Evolutionary conservation across 1,140 invertebrate species (phyloP), one percentile per base, ranked within the genome.

Genomic region (Drosophila chauvacae): DNA sequence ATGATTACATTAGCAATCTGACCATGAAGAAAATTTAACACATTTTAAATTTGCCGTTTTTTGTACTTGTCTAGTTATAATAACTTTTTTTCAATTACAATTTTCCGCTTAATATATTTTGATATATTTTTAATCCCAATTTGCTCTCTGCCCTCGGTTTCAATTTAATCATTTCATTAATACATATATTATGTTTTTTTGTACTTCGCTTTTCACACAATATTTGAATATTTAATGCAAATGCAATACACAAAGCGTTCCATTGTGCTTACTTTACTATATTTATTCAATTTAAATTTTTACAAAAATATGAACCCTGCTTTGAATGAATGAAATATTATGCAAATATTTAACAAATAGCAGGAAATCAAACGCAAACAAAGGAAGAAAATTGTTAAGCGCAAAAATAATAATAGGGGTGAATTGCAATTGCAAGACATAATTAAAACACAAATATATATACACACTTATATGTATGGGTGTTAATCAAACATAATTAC

Each of bases 401-500:
- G 41, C 45, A 35, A 70, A 61, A 55, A 51, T 35, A 35, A 69
- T 35, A 76, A 59, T 64, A 59, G 65, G 60, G 33, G 59, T 20
- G 62, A n/a, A 37, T n/a, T 14, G 45, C 28, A 51, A 39, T 55
- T 30, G 57, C 44, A 44, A 64, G 45, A 77, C 76, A 88, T 88
- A 87, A 88, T 88, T 88, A 88, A 87, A 61, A 69, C 59, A 70
- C 35, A 59, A 74, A 77, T 77, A 71, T 53, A 82, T 76, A 63
- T 76, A 72, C 42, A 4, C 70, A 73, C 23, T 23, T 70, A 55
- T 77, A 77, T 77, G 57, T 80, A 73, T 58, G 80, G 61, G 56
- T 71, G 81, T 87, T 87, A 88, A 87, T 87, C 84, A 87, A 87
- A 87, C 86, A 88, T 80, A 84, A 88, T 88, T 87, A 80, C 80